These are phyloP conservation scores for Plagodis dolabraria DNA, from an alignment of 2,888 invertebrate genomes.

Conservation along the genomic window DNA sequence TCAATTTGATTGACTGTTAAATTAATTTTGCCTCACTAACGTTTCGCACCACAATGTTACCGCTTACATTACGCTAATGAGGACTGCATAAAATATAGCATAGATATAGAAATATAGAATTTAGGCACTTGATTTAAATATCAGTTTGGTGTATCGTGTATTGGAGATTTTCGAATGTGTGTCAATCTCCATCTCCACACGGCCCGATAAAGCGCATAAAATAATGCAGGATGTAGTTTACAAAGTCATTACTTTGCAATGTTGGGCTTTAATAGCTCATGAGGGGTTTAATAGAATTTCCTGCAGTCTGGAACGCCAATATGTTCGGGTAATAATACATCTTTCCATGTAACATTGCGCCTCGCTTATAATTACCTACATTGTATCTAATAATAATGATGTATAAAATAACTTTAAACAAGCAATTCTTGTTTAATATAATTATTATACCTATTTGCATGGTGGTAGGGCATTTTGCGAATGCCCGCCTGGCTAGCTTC, in stretches of 20 bases:
- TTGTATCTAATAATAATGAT: too few relatives aligned
- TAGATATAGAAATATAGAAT: constrained; percentile 8
- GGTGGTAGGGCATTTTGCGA: too few relatives aligned
- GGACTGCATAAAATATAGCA: background rate
- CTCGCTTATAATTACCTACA: too few relatives aligned
- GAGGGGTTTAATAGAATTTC: too few relatives aligned
- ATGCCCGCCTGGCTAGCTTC: too few relatives aligned
- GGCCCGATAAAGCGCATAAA: constrained; percentile 32
- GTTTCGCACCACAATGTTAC: constrained; percentile 1
- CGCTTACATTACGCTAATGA: constrained; percentile 7
- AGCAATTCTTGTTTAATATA: too few relatives aligned
- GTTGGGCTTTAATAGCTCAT: constrained; percentile 1
- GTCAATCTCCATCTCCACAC: constrained; percentile 22
- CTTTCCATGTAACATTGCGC: too few relatives aligned
- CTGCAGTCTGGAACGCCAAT: too few relatives aligned
- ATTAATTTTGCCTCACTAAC: constrained; percentile 8
- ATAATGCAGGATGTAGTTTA: constrained; percentile 31
- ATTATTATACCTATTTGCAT: too few relatives aligned
- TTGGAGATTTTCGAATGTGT: constrained; percentile 11
- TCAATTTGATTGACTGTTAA: constrained; percentile 3
- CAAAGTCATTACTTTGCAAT: constrained; percentile 28
- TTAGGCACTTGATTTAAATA: constrained; percentile 1
- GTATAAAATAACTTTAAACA: too few relatives aligned
- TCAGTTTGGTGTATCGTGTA: constrained; percentile 5
- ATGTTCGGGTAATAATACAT: too few relatives aligned